Base-by-base conservation (phyloP, 2,113 vertebrate genomes). In the Thermophis baileyi region DNA sequence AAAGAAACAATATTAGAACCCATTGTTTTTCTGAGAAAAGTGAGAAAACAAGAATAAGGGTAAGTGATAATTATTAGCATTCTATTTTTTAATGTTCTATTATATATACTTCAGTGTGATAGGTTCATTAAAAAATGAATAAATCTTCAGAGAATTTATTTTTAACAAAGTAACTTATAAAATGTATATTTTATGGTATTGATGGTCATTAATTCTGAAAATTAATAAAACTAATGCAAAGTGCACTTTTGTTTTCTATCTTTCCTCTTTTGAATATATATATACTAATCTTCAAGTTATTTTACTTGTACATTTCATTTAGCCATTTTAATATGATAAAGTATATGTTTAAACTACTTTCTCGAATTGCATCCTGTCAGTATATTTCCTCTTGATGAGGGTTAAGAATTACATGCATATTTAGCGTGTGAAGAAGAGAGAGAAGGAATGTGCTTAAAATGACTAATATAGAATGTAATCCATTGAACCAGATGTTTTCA, bases 121-220 rank as follows among this genome's bases (percentile, higher is more conserved):
- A 50, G 18, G 57, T 44, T 30, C 94, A 3, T 3, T 40, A 11
- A 35, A 24, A 24, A 93, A 16, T 0, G 88, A n/a, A 2, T 3
- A 93, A 94, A 93, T 35, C 8, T 89, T 91, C 4, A 90, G 25
- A 85, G 1, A 57, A 4, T 63, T 94, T 93, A 53, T 93, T 46
- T 88, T 87, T 89, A 90, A 88, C 87, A 40, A 27, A 63, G 35
- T 91, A 57, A 57, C 87, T 93, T 85, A 93, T 89, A 90, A 3
- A 95, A 89, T 50, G 2, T 1, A 7, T 89, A 85, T 0, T 86
- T 95, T 86, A 92, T 27, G 89, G 9, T 88, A 86, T 24, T 3
- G 27, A 11, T 1, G 51, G 27, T 53, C 1, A 0, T 4, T 92
- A 50, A 91, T 51, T 2, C 55, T 92, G 93, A 14, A 91, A 95